Conservation (phyloP, 2,888 invertebrate species). For the Scotopteryx bipunctaria region DNA sequence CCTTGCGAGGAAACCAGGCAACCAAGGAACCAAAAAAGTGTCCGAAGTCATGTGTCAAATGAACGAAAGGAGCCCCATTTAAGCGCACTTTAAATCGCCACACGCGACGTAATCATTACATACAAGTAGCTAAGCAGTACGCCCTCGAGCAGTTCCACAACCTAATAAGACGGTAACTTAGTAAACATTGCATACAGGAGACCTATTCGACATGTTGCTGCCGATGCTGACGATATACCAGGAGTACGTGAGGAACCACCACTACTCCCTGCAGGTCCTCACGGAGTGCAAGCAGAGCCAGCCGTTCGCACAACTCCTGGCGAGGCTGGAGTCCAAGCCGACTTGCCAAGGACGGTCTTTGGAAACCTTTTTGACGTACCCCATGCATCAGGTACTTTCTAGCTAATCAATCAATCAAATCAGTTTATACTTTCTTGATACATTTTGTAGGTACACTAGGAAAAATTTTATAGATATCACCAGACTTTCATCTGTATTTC, state of each 20-base stretch:
- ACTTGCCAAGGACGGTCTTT: constrained; percentile 92
- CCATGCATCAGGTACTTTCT: constrained; percentile 95
- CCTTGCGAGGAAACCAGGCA: too few relatives aligned
- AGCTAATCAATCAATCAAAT: too few relatives aligned
- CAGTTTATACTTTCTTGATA: too few relatives aligned
- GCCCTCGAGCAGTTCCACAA: neutral
- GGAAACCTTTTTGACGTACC: constrained; percentile 95
- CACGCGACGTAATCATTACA: too few relatives aligned
- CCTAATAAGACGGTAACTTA: constrained; percentile 41
- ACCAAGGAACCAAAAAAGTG: too few relatives aligned
- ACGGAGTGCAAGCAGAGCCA: constrained; percentile 95
- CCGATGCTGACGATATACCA: constrained; percentile 98
- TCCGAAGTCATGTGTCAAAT: too few relatives aligned
- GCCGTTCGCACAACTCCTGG: constrained; percentile 90
- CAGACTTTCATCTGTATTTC: too few relatives aligned
- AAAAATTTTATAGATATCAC: too few relatives aligned
- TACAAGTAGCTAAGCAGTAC: neutral
- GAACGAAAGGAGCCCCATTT: too few relatives aligned
- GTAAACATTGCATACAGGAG: constrained; percentile 85
- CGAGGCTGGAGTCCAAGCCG: constrained; percentile 92
- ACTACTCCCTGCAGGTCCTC: constrained; percentile 95
- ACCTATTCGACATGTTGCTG: constrained; percentile 96
- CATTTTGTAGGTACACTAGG: too few relatives aligned
- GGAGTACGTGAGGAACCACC: constrained; percentile 97
- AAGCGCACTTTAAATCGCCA: too few relatives aligned